These are phyloP conservation scores for Holcopasites calliopsidis DNA, from an alignment of 1,140 invertebrate species.

Conservation along the genomic window DNA sequence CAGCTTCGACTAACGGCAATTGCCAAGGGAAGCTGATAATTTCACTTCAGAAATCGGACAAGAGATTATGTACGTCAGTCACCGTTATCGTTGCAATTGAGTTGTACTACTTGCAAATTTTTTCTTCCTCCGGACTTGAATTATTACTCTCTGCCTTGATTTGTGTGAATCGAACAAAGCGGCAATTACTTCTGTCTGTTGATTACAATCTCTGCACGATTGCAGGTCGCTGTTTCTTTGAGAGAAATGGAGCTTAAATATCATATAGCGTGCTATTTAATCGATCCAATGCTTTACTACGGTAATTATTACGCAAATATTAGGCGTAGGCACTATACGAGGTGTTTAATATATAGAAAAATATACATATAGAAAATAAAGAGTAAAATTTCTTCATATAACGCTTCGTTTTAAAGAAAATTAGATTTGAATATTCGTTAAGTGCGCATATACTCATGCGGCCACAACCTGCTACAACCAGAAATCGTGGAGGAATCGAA, in stretches of 20 bases:
- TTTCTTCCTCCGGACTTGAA: neutral
- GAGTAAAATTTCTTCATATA: no score
- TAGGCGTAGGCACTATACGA: no score
- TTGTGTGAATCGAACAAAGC: neutral
- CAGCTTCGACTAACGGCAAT: neutral
- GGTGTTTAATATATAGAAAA: no score
- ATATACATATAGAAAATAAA: no score
- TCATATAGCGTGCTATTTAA: neutral
- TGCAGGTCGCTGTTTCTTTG: neutral
- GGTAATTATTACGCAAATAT: conserved; percentile 9
- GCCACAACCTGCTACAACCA: no score
- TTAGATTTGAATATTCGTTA: no score
- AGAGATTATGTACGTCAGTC: neutral
- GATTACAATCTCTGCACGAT: neutral
- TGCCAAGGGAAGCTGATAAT: no score
- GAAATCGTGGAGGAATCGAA: no score
- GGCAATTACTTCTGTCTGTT: conserved; percentile 6
- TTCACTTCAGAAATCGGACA: neutral
- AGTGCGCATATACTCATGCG: no score
- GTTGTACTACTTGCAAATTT: conserved; percentile 14
- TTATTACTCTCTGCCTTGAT: neutral
- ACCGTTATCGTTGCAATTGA: neutral
- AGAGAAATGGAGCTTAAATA: neutral
- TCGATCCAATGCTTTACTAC: neutral
- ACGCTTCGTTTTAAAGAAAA: no score